phyloP scores from a whole-genome alignment of 2,113 vertebrate species.

The Pristiophorus japonicus region DNA sequence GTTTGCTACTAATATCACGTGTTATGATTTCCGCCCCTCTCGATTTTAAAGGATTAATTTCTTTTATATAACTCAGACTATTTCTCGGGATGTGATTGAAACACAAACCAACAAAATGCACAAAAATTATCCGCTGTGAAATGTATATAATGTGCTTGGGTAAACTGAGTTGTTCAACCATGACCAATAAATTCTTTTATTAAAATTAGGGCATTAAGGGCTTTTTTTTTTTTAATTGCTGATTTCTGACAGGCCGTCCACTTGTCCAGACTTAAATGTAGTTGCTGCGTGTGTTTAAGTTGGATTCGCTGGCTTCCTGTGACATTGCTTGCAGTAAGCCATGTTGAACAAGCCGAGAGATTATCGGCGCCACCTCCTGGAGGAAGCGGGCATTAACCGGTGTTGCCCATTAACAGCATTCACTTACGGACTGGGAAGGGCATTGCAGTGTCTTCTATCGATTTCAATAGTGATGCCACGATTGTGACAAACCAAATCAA shows the following conservation, averaged over 20 bases:
- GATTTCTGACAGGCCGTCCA: not conserved
- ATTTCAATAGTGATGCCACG: not conserved
- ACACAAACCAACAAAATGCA: not conserved
- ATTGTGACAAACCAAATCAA: not conserved
- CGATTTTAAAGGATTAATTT: not conserved
- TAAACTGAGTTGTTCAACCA: not conserved
- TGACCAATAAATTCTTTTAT: not conserved
- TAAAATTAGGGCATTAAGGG: not conserved
- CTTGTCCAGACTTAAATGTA: not conserved
- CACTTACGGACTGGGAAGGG: not conserved
- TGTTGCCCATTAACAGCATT: too few relatives aligned
- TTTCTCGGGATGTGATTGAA: not conserved
- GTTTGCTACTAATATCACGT: not conserved
- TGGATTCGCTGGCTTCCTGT: not conserved
- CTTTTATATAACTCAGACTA: not conserved
- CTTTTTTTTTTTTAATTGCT: too few relatives aligned
- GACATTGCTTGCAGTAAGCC: not conserved
- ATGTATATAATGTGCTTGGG: not conserved
- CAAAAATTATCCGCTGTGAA: not conserved
- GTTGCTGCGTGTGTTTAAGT: not conserved
- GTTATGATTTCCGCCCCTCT: not conserved
- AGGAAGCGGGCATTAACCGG: not conserved
- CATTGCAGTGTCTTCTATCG: not conserved
- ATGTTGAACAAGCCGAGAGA: not conserved
- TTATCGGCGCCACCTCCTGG: not conserved